Base-by-base conservation (phyloP, 2,113 vertebrate genomes). In the Thermophis baileyi region DNA sequence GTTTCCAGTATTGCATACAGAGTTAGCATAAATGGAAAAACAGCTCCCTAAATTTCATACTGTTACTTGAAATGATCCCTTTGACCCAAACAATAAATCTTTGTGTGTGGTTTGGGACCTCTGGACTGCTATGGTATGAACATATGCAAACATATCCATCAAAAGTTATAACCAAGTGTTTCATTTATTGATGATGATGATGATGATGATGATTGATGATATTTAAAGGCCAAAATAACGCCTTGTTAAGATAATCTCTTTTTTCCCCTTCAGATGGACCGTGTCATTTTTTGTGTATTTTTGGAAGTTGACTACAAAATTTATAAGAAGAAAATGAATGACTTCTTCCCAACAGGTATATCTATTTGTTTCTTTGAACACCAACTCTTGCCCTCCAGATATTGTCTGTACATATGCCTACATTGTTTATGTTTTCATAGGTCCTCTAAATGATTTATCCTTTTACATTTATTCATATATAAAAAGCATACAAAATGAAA, bases 241-340 rank as follows among this genome's bases (percentile, higher is more conserved):
- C 95, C 2, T 91, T 88, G 54, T 47, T 95, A 95, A 63, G 1
- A 22, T 87, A 91, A 85, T 93, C 60, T 69, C 40, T 96, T 96
- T 97, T 94, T 88, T 97, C 95, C 95, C 94, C 95, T 97, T 25
- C 98, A 99, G 99, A 98, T 99, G 96, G 98, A 98, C 96, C 98
- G 98, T 87, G 97, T 99, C 97, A 99, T 99, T 97, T 99, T 99
- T 98, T 99, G 99, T 1, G 99, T 99, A 97, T 99, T 99, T 97
- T 98, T 99, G 94, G 99, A 99, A 96, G 98, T 98, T 12, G 99
- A 99, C 97, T 99, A 98, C 97, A 98, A 98, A 97, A 99, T 99
- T 97, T 99, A 99, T 98, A 99, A 98, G 97, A 99, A 98, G 97
- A 99, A 99, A 98, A 99, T 99, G 98, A 97, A 97, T 1, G 97